Evolutionary conservation across 2,888 invertebrate species (phyloP).

Genomic region (Incurvaria masculella): DNA sequence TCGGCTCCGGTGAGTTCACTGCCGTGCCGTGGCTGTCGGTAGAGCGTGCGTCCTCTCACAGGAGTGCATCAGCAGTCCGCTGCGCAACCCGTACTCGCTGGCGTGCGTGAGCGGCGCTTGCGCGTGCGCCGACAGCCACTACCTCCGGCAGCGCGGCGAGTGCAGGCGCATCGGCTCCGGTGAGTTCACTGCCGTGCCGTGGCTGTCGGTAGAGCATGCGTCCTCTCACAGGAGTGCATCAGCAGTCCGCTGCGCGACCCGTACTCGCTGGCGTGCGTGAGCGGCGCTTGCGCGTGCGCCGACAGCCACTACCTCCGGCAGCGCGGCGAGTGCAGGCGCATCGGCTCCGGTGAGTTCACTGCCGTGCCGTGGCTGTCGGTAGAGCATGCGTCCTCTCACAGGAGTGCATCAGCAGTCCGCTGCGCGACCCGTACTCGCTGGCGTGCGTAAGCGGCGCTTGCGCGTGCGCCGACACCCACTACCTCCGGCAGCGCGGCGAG

Average conservation of each 20-base stretch:
- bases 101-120: conserved; percentile 26
- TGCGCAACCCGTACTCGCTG: conserved; percentile 32
- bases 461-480: conserved; percentile 32
- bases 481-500: conserved; percentile 36
- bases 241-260: conserved; percentile 34
- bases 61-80: too few relatives aligned
- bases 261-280: conserved; percentile 27
- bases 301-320: conserved; percentile 35
- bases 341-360: conserved; percentile 26
- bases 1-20: conserved; percentile 26
- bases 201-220: too few relatives aligned
- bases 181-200: conserved; percentile 21
- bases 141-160: conserved; percentile 36
- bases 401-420: too few relatives aligned
- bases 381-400: too few relatives aligned
- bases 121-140: conserved; percentile 32
- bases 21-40: too few relatives aligned
- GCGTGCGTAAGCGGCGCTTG: conserved; percentile 26
- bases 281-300: conserved; percentile 29
- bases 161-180: conserved; percentile 33
- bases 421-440: conserved; percentile 32
- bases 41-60: too few relatives aligned
- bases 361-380: too few relatives aligned
- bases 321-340: conserved; percentile 36
- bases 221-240: too few relatives aligned